These are phyloP conservation scores for Oppia nitens DNA, from an alignment of 1,140 invertebrate genomes.

Conservation along the genomic window DNA sequence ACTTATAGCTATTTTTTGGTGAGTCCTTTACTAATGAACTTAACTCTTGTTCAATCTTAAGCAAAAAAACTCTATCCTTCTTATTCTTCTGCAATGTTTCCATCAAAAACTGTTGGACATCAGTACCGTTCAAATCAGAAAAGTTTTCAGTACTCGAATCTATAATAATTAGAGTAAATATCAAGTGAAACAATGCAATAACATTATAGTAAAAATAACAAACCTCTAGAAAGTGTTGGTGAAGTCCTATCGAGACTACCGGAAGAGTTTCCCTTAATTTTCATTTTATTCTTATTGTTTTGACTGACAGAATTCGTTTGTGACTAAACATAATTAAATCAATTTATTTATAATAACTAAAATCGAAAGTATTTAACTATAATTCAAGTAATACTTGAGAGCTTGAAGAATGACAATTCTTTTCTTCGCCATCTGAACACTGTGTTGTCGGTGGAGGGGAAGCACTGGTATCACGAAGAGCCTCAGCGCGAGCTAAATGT, in stretches of 20 bases:
- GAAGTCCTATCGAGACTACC: constrained; percentile 41
- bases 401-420: background rate
- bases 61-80: constrained; percentile 63
- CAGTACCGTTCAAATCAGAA: constrained; percentile 54
- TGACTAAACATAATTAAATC: background rate
- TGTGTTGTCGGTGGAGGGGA: constrained; percentile 8
- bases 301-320: background rate
- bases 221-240: constrained; percentile 43
- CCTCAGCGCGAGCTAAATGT: constrained; percentile 1
- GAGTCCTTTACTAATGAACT: constrained; percentile 61
- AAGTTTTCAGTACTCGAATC: constrained; percentile 59
- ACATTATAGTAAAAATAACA: constrained; percentile 10
- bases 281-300: background rate
- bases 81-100: constrained; percentile 74
- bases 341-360: background rate
- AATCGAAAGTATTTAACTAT: background rate
- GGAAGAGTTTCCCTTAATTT: constrained; percentile 39
- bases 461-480: constrained; percentile 9
- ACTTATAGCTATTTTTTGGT: constrained; percentile 60
- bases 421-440: background rate
- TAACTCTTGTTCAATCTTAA: constrained; percentile 73
- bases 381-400: background rate
- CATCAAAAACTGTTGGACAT: constrained; percentile 68
- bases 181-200: background rate
- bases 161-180: constrained; percentile 22